A percentile compares a stretch with the other conserved stretches of the same genome.
Evolutionary conservation across 2,113 vertebrate genomes (phyloP).

Genomic region (Hemicordylus capensis): DNA sequence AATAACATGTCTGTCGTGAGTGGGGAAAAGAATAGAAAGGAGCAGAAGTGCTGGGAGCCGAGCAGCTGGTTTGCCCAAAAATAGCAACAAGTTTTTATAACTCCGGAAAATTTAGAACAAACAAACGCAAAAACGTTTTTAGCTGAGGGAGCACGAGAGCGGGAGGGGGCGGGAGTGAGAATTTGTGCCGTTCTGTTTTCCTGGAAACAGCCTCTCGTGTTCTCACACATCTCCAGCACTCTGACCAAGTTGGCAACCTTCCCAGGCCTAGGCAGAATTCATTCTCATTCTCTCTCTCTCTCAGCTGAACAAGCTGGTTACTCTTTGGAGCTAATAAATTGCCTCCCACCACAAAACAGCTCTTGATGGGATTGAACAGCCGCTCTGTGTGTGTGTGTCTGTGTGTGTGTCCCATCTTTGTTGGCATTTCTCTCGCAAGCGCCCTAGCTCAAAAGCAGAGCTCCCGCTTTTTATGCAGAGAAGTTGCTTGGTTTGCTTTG

Average conservation of each 20-base stretch:
- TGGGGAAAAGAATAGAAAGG: slow-evolving; percentile 25
- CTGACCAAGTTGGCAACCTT: slow-evolving; percentile 52
- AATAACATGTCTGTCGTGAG: slow-evolving; percentile 9
- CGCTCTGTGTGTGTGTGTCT: background rate
- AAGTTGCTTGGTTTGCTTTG: background rate
- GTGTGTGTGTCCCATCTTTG: background rate
- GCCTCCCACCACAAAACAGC: background rate
- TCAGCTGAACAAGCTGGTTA: background rate
- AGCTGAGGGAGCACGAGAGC: slow-evolving; percentile 24
- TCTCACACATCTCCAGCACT: slow-evolving; percentile 34
- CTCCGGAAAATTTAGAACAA: slow-evolving; percentile 70
- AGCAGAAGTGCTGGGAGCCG: slow-evolving; percentile 21
- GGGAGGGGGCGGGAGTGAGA: slow-evolving; percentile 7
- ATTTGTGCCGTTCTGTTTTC: slow-evolving; percentile 52
- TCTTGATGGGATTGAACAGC: background rate
- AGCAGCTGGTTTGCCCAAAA: slow-evolving; percentile 69
- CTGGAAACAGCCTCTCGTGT: slow-evolving; percentile 61
- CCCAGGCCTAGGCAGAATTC: slow-evolving; percentile 18
- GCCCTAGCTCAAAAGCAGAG: too few species aligned
- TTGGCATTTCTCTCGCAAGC: background rate
- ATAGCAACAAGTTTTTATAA: slow-evolving; percentile 71
- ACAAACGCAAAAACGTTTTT: slow-evolving; percentile 54
- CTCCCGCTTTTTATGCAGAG: background rate
- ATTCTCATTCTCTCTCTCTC: background rate
- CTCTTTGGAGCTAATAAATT: slow-evolving; percentile 10